phyloP scores from a whole-genome alignment of 2,888 invertebrate species.

The Drosophila falleni region DNA sequence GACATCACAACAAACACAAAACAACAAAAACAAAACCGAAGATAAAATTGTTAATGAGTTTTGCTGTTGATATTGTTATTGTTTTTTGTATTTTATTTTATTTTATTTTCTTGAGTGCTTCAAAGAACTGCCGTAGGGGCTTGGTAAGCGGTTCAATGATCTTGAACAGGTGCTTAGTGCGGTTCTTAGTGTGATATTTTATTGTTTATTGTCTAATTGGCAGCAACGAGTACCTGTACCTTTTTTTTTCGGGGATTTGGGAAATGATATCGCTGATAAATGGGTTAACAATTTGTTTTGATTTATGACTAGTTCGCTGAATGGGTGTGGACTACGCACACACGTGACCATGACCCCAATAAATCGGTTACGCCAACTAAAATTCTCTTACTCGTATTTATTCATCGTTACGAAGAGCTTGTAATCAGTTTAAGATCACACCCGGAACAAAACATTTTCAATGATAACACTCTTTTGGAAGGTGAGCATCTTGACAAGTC shows the following conservation, averaged over 20 bases:
- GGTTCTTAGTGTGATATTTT: slow-evolving; percentile 44
- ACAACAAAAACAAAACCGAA: slow-evolving; percentile 42
- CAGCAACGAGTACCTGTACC: slow-evolving; percentile 10
- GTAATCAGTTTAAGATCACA: slow-evolving; percentile 50
- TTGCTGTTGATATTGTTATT: slow-evolving; percentile 23
- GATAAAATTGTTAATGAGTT: slow-evolving; percentile 63
- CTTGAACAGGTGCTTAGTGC: slow-evolving; percentile 38
- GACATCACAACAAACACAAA: slow-evolving; percentile 24
- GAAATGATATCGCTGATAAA: slow-evolving; percentile 43
- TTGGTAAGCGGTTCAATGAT: slow-evolving; percentile 67
- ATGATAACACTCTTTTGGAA: slow-evolving; percentile 67
- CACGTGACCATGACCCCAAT: slow-evolving; percentile 56
- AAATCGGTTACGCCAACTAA: slow-evolving; percentile 45
- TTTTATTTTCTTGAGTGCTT: slow-evolving; percentile 8
- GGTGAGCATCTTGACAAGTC: slow-evolving; percentile 58
- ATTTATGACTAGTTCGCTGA: slow-evolving; percentile 28
- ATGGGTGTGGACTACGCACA: slow-evolving; percentile 17
- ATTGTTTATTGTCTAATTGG: slow-evolving; percentile 47
- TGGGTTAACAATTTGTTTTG: slow-evolving; percentile 39
- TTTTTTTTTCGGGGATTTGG: slow-evolving; percentile 21
- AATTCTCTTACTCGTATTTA: slow-evolving; percentile 19
- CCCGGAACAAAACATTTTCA: slow-evolving; percentile 56
- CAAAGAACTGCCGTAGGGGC: slow-evolving; percentile 25
- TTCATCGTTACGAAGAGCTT: slow-evolving; percentile 6
- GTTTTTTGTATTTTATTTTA: background rate